A percentile compares a stretch with the other conserved stretches of the same genome.
Conservation (phyloP, 35 echinoderm and acorn worm genomes). For the Chiridota heheva region DNA sequence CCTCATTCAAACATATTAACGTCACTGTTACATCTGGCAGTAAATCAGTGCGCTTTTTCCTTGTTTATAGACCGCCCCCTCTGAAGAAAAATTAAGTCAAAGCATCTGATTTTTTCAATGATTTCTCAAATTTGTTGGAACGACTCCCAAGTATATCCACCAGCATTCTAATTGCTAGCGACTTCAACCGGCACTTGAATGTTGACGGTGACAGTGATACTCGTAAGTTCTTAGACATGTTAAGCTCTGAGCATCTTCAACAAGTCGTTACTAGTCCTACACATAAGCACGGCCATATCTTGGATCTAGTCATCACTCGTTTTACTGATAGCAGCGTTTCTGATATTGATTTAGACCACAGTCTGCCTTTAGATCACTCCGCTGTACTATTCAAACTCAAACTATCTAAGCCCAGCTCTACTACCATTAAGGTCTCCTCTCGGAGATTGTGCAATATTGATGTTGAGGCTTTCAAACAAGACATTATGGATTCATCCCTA, state of each 20-base stretch:
- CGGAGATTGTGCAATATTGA: no score
- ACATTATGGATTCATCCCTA: no score
- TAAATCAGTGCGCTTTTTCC: slow-evolving; percentile 22
- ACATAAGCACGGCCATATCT: slow-evolving; percentile 45
- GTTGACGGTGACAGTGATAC: slow-evolving; percentile 31
- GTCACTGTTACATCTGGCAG: neutral
- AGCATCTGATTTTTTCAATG: slow-evolving; percentile 38
- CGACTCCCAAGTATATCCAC: slow-evolving; percentile 25
- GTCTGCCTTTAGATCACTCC: slow-evolving; percentile 72
- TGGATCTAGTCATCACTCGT: slow-evolving; percentile 56
- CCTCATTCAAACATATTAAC: slow-evolving; percentile 55
- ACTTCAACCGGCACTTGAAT: slow-evolving; percentile 71
- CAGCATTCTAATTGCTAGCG: slow-evolving; percentile 51
- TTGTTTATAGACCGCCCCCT: slow-evolving; percentile 53
- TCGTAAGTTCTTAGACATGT: slow-evolving; percentile 29
- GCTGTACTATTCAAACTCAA: no score
- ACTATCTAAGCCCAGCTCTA: no score
- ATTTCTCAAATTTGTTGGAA: slow-evolving; percentile 58
- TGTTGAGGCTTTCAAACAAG: no score
- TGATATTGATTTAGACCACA: slow-evolving; percentile 1
- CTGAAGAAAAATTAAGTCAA: slow-evolving; percentile 44
- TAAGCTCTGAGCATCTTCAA: slow-evolving; percentile 30
- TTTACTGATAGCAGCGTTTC: slow-evolving; percentile 24
- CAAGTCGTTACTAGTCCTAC: slow-evolving; percentile 46
- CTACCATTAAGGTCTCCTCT: no score